Evolutionary conservation across 2,113 vertebrate species (phyloP), one percentile per base, ranked within the genome.

Genomic region (Paraplagusia blochii): DNA sequence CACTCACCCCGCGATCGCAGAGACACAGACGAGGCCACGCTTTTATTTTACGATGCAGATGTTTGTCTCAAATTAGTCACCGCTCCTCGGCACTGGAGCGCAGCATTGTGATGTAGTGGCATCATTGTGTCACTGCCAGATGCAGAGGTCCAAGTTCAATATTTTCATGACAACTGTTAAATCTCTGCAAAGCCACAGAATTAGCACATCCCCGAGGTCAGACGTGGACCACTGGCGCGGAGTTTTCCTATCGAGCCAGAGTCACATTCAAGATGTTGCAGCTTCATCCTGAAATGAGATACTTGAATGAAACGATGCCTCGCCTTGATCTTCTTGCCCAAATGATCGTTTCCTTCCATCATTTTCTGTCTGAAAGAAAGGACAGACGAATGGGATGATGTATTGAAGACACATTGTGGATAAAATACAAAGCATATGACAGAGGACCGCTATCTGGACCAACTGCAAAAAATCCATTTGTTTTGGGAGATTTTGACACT

Each of bases 31-130:
- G 69, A 77, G 70, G 86, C 72, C 81, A 79, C 63, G 59, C 70
- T 78, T 80, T 75, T 84, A 58, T 87, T 90, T 89, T 83, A 87
- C 76, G 77, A 80, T 77, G 80, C 89, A 89, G 85, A 88, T 87
- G 88, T 89, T 88, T 87, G 89, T 90, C 87, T 85, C 71, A 81
- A 86, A 80, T 86, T 83, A 90, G 83, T 85, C 85, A 85, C 79
- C 54, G 46, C 51, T 53, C 51, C 48, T 76, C 76, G 67, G 75
- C 76, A 61, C 72, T 53, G 15, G 54, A 75, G 50, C 17, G 64
- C 76, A 44, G 66, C 50, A 29, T 71, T 77, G 81, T 85, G 85
- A 88, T 85, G 85, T 87, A 69, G 72, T 76, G 63, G 65, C 71
- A 13, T 79, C 78, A 71, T 67, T 80, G 81, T 81, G 64, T 73